phyloP scores from a whole-genome alignment of 2,888 invertebrate genomes.

The Dasysyrphus albostriatus region DNA sequence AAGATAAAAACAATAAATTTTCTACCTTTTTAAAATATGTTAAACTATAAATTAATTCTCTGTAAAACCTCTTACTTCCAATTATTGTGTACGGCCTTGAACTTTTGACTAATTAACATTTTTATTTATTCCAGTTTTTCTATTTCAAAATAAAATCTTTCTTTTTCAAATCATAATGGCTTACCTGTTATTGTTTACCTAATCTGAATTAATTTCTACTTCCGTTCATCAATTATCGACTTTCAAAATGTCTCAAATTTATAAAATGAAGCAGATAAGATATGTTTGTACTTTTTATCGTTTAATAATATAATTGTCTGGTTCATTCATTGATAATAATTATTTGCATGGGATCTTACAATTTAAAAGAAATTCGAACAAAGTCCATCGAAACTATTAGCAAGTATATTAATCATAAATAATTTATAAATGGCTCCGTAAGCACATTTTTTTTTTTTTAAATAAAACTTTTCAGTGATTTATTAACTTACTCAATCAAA shows the following conservation, averaged over 20 bases:
- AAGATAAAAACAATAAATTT: too few relatives aligned
- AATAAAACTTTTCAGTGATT: background rate
- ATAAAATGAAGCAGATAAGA: background rate
- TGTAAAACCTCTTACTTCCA: background rate
- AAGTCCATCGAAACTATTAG: background rate
- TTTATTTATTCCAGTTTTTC: background rate
- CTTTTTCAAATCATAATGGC: background rate
- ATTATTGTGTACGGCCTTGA: background rate
- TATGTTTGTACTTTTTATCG: background rate
- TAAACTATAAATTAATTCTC: too few relatives aligned
- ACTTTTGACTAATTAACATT: background rate
- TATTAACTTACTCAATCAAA: constrained; percentile 17
- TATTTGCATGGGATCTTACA: background rate
- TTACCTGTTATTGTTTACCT: background rate
- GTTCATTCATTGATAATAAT: background rate
- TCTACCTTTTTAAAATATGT: too few relatives aligned
- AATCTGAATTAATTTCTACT: background rate
- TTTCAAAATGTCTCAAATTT: background rate
- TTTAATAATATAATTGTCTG: background rate
- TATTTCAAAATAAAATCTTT: background rate
- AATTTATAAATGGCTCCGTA: background rate
- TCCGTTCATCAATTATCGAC: background rate
- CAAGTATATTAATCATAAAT: background rate
- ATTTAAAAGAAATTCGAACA: background rate
- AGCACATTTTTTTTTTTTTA: background rate